Evolutionary conservation across 2,888 invertebrate genomes (phyloP).

Genomic region (Pachliopta kotzebuea): DNA sequence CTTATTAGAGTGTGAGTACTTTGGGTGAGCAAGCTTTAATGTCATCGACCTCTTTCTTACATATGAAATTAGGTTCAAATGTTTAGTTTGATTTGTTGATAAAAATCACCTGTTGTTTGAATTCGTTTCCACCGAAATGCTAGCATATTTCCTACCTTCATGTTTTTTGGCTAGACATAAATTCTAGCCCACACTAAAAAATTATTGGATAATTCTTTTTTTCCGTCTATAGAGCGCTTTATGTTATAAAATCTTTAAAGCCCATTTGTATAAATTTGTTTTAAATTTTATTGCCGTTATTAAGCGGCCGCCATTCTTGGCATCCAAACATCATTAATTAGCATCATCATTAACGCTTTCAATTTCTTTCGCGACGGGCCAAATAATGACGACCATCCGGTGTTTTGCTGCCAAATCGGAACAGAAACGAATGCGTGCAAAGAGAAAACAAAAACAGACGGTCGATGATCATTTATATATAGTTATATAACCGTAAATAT

Average conservation of each 20-base stretch:
- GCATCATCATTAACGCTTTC: conserved; percentile 18
- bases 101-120: too few species aligned
- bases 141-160: too few species aligned
- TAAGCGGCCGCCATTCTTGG: conserved; percentile 13
- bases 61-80: too few species aligned
- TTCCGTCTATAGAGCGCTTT: too few species aligned
- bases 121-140: too few species aligned
- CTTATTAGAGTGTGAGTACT: too few species aligned
- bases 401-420: conserved; percentile 21
- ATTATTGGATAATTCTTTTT: too few species aligned
- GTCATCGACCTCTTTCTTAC: too few species aligned
- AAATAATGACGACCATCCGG: conserved; percentile 23
- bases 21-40: too few species aligned
- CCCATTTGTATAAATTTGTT: background rate
- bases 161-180: too few species aligned
- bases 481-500: conserved; percentile 1
- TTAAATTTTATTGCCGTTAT: conserved; percentile 3
- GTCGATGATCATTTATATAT: conserved; percentile 14
- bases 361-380: conserved; percentile 21
- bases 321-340: conserved; percentile 21
- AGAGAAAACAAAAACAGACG: conserved; percentile 19
- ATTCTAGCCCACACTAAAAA: too few species aligned
- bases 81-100: too few species aligned
- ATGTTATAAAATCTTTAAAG: background rate
- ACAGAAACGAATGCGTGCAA: conserved; percentile 6